Evolutionary conservation across 2,797 vertebrate species (phyloP).

Genomic region (Acrossocheilus fasciatus): DNA sequence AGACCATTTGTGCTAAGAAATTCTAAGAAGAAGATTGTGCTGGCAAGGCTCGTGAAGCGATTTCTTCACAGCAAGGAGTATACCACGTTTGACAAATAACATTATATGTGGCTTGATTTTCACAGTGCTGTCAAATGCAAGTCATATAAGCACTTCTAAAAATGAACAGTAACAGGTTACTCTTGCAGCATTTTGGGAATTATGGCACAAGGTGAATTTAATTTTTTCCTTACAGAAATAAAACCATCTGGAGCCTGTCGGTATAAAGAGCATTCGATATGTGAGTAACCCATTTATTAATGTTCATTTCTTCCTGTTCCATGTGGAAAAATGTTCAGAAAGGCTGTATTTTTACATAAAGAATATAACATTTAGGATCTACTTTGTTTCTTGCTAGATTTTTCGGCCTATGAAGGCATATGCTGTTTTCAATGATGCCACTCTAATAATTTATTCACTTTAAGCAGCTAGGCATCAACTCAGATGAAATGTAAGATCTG

Average conservation of each 20-base stretch:
- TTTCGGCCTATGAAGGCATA: neutral
- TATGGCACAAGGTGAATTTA: neutral
- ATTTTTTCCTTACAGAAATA: neutral
- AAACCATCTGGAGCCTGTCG: neutral
- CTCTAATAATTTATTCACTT: neutral
- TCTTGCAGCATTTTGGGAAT: neutral
- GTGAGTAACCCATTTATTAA: slow-evolving; percentile 10
- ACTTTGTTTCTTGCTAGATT: neutral
- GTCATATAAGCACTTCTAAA: slow-evolving; percentile 11
- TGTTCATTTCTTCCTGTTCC: neutral
- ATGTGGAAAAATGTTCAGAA: neutral
- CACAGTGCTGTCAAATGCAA: neutral
- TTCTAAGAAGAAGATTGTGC: neutral
- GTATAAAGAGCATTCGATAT: neutral
- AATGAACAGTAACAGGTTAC: neutral
- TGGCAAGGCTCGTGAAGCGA: neutral
- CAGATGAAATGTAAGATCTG: neutral
- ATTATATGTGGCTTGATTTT: neutral
- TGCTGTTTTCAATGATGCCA: neutral
- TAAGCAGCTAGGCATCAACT: neutral
- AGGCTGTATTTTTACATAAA: neutral
- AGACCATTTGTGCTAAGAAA: slow-evolving; percentile 10
- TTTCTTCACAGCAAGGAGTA: slow-evolving; percentile 26
- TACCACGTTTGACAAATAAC: neutral
- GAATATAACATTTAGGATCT: neutral